Percentiles rank a stretch among this genome's conserved stretches.
phyloP scores from a whole-genome alignment of 2,797 vertebrate genomes.

The Melanotaenia pygmaea region DNA sequence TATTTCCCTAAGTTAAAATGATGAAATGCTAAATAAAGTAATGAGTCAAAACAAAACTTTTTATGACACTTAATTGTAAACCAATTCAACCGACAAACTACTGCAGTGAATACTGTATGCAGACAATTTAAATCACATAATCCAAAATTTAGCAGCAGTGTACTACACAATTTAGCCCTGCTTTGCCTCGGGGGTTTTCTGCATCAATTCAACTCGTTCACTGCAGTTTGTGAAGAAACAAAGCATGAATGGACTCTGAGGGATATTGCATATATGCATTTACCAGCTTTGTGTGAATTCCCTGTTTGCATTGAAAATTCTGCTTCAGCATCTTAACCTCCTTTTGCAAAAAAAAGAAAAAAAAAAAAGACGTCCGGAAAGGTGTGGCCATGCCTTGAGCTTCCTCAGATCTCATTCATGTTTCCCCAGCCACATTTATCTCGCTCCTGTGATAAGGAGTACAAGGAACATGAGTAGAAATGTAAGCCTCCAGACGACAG shows the following conservation, averaged over 20 bases:
- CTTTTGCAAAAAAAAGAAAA: not conserved
- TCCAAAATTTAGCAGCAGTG: not conserved
- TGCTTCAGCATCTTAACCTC: constrained; percentile 7
- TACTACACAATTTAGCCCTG: not conserved
- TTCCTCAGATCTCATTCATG: not conserved
- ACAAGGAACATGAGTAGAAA: constrained; percentile 3
- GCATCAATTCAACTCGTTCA: constrained; percentile 6
- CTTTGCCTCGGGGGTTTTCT: constrained; percentile 9
- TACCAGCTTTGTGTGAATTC: not conserved
- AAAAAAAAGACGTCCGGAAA: constrained; percentile 11
- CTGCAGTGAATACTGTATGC: not conserved
- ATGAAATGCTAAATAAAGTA: not conserved
- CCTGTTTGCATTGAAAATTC: constrained; percentile 52
- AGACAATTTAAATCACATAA: not conserved
- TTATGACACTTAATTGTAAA: not conserved
- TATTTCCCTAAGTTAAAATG: not conserved
- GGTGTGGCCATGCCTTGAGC: not conserved
- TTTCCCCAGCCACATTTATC: constrained; percentile 37
- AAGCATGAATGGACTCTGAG: constrained; percentile 11
- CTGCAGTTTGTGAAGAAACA: not conserved
- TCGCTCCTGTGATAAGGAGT: constrained; percentile 39
- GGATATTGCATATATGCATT: constrained; percentile 28
- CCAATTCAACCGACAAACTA: not conserved
- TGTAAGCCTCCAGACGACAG: constrained; percentile 24
- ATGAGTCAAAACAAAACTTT: not conserved